Percentiles rank a stretch among this genome's conserved stretches.
These are phyloP conservation scores for Spicauda simplicius DNA, from an alignment of 2,888 invertebrate species.

Conservation along the genomic window DNA sequence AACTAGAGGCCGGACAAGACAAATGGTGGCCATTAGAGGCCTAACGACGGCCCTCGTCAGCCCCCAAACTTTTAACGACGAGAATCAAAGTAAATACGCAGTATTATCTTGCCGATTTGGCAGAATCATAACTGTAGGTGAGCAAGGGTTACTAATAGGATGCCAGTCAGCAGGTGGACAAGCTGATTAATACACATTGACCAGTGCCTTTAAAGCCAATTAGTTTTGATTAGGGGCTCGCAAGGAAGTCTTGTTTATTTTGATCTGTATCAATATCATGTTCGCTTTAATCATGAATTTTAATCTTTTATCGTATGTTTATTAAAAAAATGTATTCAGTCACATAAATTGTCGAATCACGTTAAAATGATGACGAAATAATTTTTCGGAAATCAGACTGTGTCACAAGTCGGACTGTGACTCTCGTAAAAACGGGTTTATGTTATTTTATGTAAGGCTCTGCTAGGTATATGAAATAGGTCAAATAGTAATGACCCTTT, in stretches of 20 bases:
- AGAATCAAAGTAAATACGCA: constrained; percentile 84
- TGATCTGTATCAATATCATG: constrained; percentile 1
- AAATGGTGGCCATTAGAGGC: constrained; percentile 84
- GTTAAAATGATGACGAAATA: too few species aligned
- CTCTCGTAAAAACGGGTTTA: too few species aligned
- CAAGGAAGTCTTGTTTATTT: constrained; percentile 4
- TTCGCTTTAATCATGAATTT: too few species aligned
- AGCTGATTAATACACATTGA: constrained; percentile 43
- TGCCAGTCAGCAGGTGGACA: constrained; percentile 60
- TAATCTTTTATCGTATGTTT: too few species aligned
- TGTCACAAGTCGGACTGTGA: too few species aligned
- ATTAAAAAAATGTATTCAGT: too few species aligned
- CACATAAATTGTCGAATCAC: too few species aligned
- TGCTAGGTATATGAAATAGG: too few species aligned
- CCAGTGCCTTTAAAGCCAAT: constrained; percentile 36
- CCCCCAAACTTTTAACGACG: constrained; percentile 83
- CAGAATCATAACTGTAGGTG: constrained; percentile 75
- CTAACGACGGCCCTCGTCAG: constrained; percentile 83
- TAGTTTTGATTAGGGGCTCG: constrained; percentile 22
- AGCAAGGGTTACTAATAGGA: constrained; percentile 75
- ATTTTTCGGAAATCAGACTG: too few species aligned
- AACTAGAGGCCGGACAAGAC: constrained; percentile 84
- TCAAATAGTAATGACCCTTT: too few species aligned
- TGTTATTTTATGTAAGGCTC: too few species aligned
- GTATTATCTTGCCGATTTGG: constrained; percentile 82